Percentiles rank a stretch among this genome's conserved stretches.
Evolutionary conservation across 2,113 vertebrate genomes (phyloP).

Genomic region (Dascyllus trimaculatus): DNA sequence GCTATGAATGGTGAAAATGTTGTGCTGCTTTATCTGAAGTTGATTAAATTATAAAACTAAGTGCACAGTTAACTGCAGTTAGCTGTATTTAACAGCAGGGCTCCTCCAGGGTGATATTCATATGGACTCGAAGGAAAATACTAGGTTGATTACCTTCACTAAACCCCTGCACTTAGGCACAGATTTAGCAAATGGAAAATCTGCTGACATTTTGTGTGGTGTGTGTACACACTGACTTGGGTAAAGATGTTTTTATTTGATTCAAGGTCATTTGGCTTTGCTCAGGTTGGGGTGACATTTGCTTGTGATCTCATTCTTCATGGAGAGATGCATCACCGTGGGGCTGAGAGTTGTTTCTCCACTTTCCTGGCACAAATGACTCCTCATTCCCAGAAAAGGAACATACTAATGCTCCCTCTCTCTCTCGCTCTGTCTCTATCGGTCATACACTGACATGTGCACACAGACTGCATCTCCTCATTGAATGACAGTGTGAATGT

Average conservation of each 20-base stretch:
- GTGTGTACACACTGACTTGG: slow-evolving; percentile 64
- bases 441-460: slow-evolving; percentile 75
- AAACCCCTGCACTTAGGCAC: slow-evolving; percentile 74
- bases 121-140: slow-evolving; percentile 58
- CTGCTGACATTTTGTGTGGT: slow-evolving; percentile 74
- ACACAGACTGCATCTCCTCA: slow-evolving; percentile 69
- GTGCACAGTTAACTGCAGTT: slow-evolving; percentile 51
- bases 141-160: slow-evolving; percentile 70
- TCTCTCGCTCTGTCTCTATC: slow-evolving; percentile 40
- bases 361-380: slow-evolving; percentile 84
- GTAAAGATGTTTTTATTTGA: slow-evolving; percentile 78
- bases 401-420: slow-evolving; percentile 69
- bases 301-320: slow-evolving; percentile 78
- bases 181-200: slow-evolving; percentile 76
- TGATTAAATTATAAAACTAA: slow-evolving; percentile 55
- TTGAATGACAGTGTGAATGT: slow-evolving; percentile 79
- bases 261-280: slow-evolving; percentile 77
- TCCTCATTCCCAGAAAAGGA: slow-evolving; percentile 83
- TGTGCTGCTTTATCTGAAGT: slow-evolving; percentile 40
- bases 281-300: slow-evolving; percentile 78
- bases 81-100: slow-evolving; percentile 56
- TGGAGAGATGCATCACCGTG: slow-evolving; percentile 77
- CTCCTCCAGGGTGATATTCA: slow-evolving; percentile 56
- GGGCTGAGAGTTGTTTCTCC: slow-evolving; percentile 76
- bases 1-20: slow-evolving; percentile 23